phyloP scores from a whole-genome alignment of 2,888 invertebrate genomes.

The Ramazzottius varieornatus region DNA sequence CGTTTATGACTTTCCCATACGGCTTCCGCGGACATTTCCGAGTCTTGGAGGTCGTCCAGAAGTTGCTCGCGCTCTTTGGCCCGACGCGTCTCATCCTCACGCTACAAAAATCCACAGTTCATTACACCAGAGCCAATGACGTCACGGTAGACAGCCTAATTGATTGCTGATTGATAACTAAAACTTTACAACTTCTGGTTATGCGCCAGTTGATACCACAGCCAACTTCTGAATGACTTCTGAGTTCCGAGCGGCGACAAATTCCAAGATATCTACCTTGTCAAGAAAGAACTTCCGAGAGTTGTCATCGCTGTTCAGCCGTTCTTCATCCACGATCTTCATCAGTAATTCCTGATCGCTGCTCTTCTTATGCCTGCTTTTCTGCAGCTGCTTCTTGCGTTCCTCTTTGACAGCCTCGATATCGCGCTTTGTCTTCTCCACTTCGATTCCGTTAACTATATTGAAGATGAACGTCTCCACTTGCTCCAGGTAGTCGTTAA shows the following conservation, averaged over 20 bases:
- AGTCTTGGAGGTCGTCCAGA: constrained; percentile 10
- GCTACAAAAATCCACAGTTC: background rate
- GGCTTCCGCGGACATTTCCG: constrained; percentile 9
- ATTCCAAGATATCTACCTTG: no score
- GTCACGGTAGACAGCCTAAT: no score
- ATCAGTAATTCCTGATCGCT: constrained; percentile 63
- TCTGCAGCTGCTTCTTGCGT: constrained; percentile 39
- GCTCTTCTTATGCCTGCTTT: constrained; percentile 24
- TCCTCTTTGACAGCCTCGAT: constrained; percentile 64
- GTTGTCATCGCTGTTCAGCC: constrained; percentile 41
- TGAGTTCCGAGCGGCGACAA: no score
- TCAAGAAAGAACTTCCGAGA: no score
- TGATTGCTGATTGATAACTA: no score
- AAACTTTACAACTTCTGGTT: no score
- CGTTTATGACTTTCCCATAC: constrained; percentile 4
- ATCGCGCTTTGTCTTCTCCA: constrained; percentile 57
- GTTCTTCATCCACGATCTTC: constrained; percentile 39
- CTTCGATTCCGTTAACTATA: constrained; percentile 60
- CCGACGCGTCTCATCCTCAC: background rate
- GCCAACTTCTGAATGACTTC: no score
- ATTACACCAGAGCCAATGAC: background rate
- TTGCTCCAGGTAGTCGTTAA: constrained; percentile 85
- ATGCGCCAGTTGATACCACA: no score
- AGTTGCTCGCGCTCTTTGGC: constrained; percentile 12
- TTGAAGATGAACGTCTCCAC: constrained; percentile 73